Evolutionary conservation across 1,140 invertebrate genomes (phyloP), one percentile per base, ranked within the genome.

Genomic region (Nasonia giraulti): DNA sequence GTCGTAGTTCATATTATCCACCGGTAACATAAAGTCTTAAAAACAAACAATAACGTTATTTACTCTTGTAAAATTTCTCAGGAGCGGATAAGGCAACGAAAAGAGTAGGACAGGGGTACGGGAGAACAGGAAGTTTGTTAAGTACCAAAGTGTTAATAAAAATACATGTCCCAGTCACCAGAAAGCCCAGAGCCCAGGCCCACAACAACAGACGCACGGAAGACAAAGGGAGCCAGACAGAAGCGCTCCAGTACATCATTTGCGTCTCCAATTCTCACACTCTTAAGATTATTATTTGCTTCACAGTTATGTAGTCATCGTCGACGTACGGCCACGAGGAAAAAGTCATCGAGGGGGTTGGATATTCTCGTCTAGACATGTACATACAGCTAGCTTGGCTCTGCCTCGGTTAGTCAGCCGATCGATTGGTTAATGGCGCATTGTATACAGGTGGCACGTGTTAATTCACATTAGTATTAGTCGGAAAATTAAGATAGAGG

Each of bases 81-180:
- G 27, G 66, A 69, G 20, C 66, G 23, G 55, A 27, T 14, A 40
- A 66, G 5, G 2, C 33, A 69, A 2, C 5, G 2, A 20, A 66
- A 76, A 82, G 55, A 50, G 37, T 33, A 31, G 82, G 62, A 77
- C 62, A 7, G 23, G 12, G 4, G 55, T 68, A 14, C 5, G 44
- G 33, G 68, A 69, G 3, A 80, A 84, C 23, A 44, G 79, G 55
- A 74, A 77, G 20, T 62, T 74, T 74, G 85, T 86, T 86, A 83
- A 83, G 85, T 86, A 86, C 85, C 81, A 86, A 86, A 86, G 85
- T 86, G 85, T 86, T 86, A 86, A 86, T 86, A 40, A 44, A 80
- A 78, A 74, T 80, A 83, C 40, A 80, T 86, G 78, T 79, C 73
- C 85, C 85, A 83, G 77, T 86, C 85, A 86, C 85, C 85, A 86